Conservation (phyloP, 2,888 invertebrate species). For the Erebia palarica region DNA sequence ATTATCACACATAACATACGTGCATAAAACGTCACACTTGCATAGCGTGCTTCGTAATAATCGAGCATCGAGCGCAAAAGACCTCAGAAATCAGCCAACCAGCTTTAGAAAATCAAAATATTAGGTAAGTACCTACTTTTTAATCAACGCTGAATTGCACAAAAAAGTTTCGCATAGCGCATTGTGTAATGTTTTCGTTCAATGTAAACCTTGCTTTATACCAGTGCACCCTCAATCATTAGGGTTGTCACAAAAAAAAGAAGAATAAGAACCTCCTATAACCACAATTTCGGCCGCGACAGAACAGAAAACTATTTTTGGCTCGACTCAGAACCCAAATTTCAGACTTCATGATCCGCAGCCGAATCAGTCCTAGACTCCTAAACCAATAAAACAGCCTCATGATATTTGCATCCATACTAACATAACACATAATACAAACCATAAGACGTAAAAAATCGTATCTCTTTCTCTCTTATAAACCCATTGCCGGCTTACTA, state of each 20-base stretch:
- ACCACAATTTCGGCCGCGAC: background rate
- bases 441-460: no score
- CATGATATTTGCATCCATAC: no score
- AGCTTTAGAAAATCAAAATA: constrained; percentile 1
- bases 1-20: background rate
- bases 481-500: no score
- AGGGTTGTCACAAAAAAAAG: background rate
- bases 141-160: background rate
- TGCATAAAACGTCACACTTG: constrained; percentile 1
- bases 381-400: no score
- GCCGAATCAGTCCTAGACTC: no score
- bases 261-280: background rate
- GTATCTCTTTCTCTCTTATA: no score
- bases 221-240: background rate
- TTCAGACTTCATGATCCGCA: no score
- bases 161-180: background rate
- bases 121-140: background rate
- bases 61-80: background rate
- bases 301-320: no score
- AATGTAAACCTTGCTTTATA: constrained; percentile 5
- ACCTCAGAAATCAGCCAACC: background rate
- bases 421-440: no score
- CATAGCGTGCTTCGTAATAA: background rate
- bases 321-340: no score
- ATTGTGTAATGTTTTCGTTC: background rate